Evolutionary conservation across 1,140 invertebrate genomes (phyloP), one percentile per base, ranked within the genome.

Genomic region (Drosophila pandora): DNA sequence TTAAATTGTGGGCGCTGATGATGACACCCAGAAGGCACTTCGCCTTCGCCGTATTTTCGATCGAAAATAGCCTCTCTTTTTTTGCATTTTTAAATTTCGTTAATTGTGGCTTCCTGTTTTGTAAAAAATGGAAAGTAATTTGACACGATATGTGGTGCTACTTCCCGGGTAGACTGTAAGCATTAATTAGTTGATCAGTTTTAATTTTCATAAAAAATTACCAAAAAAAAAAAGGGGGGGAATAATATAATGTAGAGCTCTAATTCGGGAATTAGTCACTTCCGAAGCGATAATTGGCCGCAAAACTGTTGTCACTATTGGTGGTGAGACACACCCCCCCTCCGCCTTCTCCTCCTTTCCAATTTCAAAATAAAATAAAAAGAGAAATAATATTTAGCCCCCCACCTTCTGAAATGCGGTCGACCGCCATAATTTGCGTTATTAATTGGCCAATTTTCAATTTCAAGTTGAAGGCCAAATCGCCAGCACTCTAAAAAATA

Each of bases 371-470:
- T 17, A 17, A 13, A 17, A 37, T 37, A 9, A 10, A 17, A 4
- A 43, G 3, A 17, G 4, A 43, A 21, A 13, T 10, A 13, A 41
- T 13, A 41, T 13, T 39, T 13, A 43, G n/a, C 3, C 10, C 12
- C 25, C 5, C 9, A 2, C 37, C 21, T n/a, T 32, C 43, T 34
- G 30, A 45, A 50, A 39, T 49, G 67, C 67, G 67, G 54, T 59
- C 75, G 63, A 79, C 77, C 81, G 82, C 74, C 78, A 82, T 85
- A 87, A 85, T 85, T 81, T 87, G 74, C 63, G 65, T 85, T 87
- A 85, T 85, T 85, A 85, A 85, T 87, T 85, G 82, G 58, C 76
- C 83, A 88, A 88, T 88, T 88, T 88, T 83, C 76, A 72, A 79
- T 88, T 88, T 88, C 83, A 88, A 88, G 83, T 88, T 88, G 83